A percentile compares a stretch with the other conserved stretches of the same genome.
Evolutionary conservation across 2,113 vertebrate genomes (phyloP).

Genomic region (Thamnophis sirtalis): DNA sequence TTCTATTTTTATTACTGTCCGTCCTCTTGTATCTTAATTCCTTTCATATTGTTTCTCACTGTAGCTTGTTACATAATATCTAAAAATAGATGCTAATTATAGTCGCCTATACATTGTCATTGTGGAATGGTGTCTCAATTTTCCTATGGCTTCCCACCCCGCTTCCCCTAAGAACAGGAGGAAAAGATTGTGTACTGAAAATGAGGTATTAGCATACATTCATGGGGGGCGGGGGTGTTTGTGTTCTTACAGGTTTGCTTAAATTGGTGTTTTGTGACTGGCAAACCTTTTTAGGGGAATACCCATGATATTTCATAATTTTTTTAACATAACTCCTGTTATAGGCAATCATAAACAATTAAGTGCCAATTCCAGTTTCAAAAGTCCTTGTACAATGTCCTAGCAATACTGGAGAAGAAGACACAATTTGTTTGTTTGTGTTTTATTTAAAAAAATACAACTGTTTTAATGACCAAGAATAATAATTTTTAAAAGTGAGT

Average conservation of each 20-base stretch:
- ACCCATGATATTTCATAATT: not conserved
- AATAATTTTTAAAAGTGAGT: not conserved
- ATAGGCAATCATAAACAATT: not conserved
- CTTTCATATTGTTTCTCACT: conserved; percentile 9
- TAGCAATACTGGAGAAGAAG: not conserved
- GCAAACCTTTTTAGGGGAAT: not conserved
- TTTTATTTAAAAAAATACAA: not conserved
- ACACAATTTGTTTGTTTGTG: not conserved
- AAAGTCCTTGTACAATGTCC: not conserved
- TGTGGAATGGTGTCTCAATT: not conserved
- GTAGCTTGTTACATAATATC: not conserved
- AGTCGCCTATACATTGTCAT: not conserved
- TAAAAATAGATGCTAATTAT: conserved; percentile 4
- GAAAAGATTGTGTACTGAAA: not conserved
- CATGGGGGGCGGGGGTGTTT: not conserved
- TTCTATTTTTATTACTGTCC: not conserved
- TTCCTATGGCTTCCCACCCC: not conserved
- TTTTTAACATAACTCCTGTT: not conserved
- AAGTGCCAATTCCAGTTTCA: not conserved
- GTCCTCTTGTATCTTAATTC: not conserved
- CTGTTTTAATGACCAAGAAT: not conserved
- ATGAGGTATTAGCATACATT: not conserved
- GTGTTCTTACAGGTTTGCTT: not conserved
- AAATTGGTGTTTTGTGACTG: not conserved
- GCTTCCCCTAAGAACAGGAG: not conserved